These are phyloP conservation scores for Drosophila borealis DNA, from an alignment of 2,888 invertebrate species.

Conservation along the genomic window DNA sequence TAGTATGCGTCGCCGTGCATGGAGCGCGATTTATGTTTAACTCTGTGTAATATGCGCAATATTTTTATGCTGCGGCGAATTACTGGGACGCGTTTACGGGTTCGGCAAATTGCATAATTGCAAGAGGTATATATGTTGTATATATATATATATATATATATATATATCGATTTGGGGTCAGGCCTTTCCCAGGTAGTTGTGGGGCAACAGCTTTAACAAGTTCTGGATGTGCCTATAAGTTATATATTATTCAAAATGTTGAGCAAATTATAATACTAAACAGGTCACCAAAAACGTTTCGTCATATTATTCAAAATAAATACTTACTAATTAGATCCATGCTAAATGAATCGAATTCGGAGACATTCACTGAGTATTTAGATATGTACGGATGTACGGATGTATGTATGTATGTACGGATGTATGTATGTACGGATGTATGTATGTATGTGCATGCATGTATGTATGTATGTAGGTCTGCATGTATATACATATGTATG, in stretches of 20 bases:
- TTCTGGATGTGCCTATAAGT: not conserved
- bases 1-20: conserved; percentile 56
- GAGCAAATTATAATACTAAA: too few species aligned
- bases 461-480: too few species aligned
- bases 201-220: not conserved
- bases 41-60: conserved; percentile 66
- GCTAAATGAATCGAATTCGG: too few species aligned
- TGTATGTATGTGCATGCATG: too few species aligned
- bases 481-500: too few species aligned
- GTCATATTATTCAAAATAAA: too few species aligned
- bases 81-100: conserved; percentile 23
- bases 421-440: too few species aligned
- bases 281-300: too few species aligned
- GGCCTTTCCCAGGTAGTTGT: not conserved
- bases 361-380: too few species aligned
- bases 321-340: too few species aligned
- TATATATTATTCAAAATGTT: not conserved
- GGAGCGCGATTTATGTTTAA: conserved; percentile 53
- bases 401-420: too few species aligned
- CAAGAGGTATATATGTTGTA: conserved; percentile 1
- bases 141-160: not conserved
- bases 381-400: too few species aligned
- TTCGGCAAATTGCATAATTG: conserved; percentile 39
- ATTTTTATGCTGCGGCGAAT: conserved; percentile 59
- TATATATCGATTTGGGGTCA: conserved; percentile 4